Evolutionary conservation across 2,888 invertebrate genomes (phyloP), one percentile per base, ranked within the genome.

Genomic region (Tetragonula carbonaria): DNA sequence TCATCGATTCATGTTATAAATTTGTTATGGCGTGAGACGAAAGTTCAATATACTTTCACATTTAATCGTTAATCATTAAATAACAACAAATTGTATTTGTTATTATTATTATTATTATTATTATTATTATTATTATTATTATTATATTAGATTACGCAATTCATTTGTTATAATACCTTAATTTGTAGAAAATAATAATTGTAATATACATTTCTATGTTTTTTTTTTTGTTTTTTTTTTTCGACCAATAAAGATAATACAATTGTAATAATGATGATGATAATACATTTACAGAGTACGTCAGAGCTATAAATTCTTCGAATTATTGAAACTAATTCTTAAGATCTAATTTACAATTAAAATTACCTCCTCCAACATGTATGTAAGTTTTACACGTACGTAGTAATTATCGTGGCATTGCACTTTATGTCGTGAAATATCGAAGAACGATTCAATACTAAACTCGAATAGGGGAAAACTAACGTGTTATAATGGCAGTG

Each of bases 101-200:
- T 73, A 59, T 18, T 72, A 62, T 45, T 66, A n/a, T 74, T 53
- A 73, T 53, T 53, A 63, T 63, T 23, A 50, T 67, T 50, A 73
- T 73, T 51, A 63, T 67, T 50, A 73, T 73, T 51, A 63, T 67
- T 50, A 73, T 73, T 51, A 63, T 67, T 28, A 28, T 23, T 50
- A 73, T 73, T 51, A 63, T 67, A 73, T 59, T 75, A 66, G 59
- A 75, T 86, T 91, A 91, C 82, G 88, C 84, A 77, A 90, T 90
- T 92, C 86, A 89, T 93, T 93, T 93, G 92, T 93, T 92, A 85
- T 89, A 87, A 89, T 92, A 91, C 80, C 89, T 90, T 92, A 93
- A 91, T 90, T 91, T 90, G 91, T 93, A 92, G 89, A 93, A 93
- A 93, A 93, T 92, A 93, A 93, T 92, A 93, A 92, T 92, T 89